Evolutionary conservation across 2,797 vertebrate genomes (phyloP), one percentile per base, ranked within the genome.

Genomic region (Eutrigla gurnardus): DNA sequence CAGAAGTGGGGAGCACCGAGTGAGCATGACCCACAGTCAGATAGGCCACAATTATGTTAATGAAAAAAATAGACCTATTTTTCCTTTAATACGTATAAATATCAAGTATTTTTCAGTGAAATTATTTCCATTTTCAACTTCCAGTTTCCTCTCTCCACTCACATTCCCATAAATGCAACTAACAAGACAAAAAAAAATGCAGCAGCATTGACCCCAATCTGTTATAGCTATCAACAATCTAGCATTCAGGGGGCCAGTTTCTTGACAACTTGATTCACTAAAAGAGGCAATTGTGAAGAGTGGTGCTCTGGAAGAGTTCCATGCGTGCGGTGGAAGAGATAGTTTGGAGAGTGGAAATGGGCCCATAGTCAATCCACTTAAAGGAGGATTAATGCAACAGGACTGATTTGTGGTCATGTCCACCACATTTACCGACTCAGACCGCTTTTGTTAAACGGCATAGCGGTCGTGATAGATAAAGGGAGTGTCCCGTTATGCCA

Each of bases 291-390:
- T 95, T 86, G 85, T 77, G 81, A 81, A 90, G 77, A 95, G 93
- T 94, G 94, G 78, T 64, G 79, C 65, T 80, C 87, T 95, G 95
- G 93, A 94, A 53, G 62, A 75, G 65, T 70, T 95, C 94, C 93
- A 93, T 77, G 58, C 36, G 79, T 68, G 35, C 45, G 50, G 80
- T 82, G 82, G 83, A 82, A 82, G 80, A 87, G 55, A 83, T 77
- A 75, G 82, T 90, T 82, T 75, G 50, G 47, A 68, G 78, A 88
- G 69, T 76, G 82, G 82, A 86, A 93, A 81, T 47, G 66, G 76
- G 74, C 47, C 73, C 65, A 42, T 82, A 87, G 75, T 90, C 88
- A 92, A 88, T 93, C 75, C 86, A 90, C 85, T 94, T 92, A 93
- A 87, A 91, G 80, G 81, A 82, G 81, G 81, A 92, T 91, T 91